Evolutionary conservation across 2,797 vertebrate species (phyloP).

Genomic region (Steatocranus sp.): DNA sequence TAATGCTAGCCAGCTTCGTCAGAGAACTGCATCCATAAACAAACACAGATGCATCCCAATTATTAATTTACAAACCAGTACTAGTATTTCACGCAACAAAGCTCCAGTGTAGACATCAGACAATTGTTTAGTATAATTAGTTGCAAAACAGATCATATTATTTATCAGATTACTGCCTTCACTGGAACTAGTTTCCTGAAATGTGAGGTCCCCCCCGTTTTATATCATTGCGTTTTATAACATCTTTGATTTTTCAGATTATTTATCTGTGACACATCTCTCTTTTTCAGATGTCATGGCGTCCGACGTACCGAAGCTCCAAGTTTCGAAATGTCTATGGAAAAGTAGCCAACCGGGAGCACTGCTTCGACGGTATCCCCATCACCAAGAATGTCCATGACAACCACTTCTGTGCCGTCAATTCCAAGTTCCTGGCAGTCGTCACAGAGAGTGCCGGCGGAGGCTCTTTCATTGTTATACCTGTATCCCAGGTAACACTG

Average conservation of each 20-base stretch:
- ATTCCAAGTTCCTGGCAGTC: conserved; percentile 89
- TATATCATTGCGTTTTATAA: not conserved
- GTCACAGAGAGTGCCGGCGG: conserved; percentile 94
- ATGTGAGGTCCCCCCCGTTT: rapidly evolving
- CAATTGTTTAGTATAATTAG: not conserved
- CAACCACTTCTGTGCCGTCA: conserved; percentile 98
- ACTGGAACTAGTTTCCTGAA: not conserved
- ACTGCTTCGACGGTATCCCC: conserved; percentile 93
- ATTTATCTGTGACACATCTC: not conserved
- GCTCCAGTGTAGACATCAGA: not conserved
- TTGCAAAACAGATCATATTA: rapidly evolving
- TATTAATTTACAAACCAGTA: not conserved
- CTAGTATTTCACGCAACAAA: not conserved
- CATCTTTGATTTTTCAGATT: not conserved
- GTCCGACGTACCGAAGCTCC: conserved; percentile 98
- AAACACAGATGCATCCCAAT: not conserved
- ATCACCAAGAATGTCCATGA: conserved; percentile 99
- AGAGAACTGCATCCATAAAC: not conserved
- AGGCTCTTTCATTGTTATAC: conserved; percentile 92
- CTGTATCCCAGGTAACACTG: conserved; percentile 85
- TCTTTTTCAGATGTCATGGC: conserved; percentile 94
- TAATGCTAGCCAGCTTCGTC: not conserved
- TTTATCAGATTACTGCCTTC: not conserved
- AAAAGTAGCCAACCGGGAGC: conserved; percentile 92
- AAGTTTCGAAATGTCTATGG: conserved; percentile 99